phyloP scores from a whole-genome alignment of 2,113 vertebrate genomes.

The Mustelus asterias region DNA sequence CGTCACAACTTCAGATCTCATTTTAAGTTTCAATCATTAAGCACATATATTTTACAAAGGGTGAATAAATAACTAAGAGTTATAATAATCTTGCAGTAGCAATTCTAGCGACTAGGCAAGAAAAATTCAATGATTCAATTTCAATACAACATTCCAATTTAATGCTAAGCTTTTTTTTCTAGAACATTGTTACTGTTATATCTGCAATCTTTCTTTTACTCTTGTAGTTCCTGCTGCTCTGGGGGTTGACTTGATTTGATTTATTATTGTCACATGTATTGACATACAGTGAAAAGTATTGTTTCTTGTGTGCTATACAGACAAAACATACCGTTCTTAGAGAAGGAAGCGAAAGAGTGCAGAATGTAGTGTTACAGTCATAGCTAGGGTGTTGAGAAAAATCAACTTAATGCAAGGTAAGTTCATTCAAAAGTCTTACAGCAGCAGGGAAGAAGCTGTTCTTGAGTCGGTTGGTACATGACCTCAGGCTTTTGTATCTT shows the following conservation, averaged over 20 bases:
- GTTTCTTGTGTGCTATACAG: too few species aligned
- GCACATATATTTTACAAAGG: background rate
- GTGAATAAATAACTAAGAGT: background rate
- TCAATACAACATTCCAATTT: background rate
- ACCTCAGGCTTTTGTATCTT: too few species aligned
- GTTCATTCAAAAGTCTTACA: too few species aligned
- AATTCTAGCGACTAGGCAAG: background rate
- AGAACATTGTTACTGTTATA: background rate
- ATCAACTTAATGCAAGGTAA: too few species aligned
- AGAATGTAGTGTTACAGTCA: too few species aligned
- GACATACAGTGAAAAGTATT: too few species aligned
- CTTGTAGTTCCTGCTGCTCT: background rate
- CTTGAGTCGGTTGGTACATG: too few species aligned
- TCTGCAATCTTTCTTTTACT: background rate
- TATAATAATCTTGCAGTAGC: background rate
- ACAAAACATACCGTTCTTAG: too few species aligned
- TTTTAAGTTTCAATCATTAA: background rate
- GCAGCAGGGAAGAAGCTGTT: too few species aligned
- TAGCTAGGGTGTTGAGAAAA: too few species aligned
- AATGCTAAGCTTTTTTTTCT: background rate
- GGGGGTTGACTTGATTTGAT: background rate
- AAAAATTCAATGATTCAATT: background rate
- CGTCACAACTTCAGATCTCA: background rate
- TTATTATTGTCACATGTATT: too few species aligned
- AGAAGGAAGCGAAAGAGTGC: too few species aligned